Percentiles rank a stretch among this genome's conserved stretches.
Conservation (phyloP, 2,797 vertebrate genomes). For the Tamandua tetradactyla region DNA sequence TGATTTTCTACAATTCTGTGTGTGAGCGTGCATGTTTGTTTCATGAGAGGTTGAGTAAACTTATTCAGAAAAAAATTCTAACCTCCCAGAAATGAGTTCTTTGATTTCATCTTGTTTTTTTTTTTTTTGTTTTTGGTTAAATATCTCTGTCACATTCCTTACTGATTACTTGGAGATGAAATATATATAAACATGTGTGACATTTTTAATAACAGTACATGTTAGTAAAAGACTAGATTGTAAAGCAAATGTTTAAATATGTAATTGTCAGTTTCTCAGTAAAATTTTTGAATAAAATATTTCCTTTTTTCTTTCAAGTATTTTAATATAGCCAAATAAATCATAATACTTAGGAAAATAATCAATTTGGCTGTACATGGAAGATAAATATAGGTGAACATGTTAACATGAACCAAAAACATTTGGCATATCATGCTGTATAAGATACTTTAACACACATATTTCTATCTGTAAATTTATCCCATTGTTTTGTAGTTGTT, state of each 20-base stretch:
- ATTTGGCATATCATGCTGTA: background rate
- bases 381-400: background rate
- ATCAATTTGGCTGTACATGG: background rate
- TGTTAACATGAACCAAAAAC: background rate
- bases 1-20: background rate
- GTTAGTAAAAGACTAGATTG: background rate
- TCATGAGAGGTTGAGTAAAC: background rate
- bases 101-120: background rate
- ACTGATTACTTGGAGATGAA: background rate
- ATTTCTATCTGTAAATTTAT: conserved; percentile 43
- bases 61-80: background rate
- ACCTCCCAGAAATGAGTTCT: background rate
- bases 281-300: background rate
- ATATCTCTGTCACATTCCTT: background rate
- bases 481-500: conserved; percentile 54
- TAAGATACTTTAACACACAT: background rate
- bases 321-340: conserved; percentile 12
- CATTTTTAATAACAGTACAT: conserved; percentile 8
- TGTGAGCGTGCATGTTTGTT: background rate
- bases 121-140: background rate
- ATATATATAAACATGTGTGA: conserved; percentile 1
- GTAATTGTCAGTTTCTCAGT: background rate
- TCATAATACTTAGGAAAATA: background rate
- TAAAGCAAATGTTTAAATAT: background rate
- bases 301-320: background rate